These are phyloP conservation scores for Protodeltote pygarga DNA, from an alignment of 2,888 invertebrate species.

Conservation along the genomic window DNA sequence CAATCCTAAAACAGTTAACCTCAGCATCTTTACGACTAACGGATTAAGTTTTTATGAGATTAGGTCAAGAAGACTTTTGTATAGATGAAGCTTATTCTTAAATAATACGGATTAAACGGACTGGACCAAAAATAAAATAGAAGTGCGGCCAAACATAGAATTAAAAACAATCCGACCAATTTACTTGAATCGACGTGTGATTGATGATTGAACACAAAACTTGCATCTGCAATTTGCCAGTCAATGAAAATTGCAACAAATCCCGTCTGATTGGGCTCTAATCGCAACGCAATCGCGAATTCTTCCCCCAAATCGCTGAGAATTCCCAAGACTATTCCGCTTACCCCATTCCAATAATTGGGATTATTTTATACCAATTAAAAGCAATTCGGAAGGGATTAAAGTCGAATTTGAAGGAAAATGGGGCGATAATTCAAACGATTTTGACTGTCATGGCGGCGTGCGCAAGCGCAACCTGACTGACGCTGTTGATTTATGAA, in stretches of 20 bases:
- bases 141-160: constrained; percentile 30
- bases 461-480: constrained; percentile 52
- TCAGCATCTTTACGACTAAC: background rate
- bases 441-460: constrained; percentile 68
- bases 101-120: constrained; percentile 17
- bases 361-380: constrained; percentile 76
- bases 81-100: constrained; percentile 9
- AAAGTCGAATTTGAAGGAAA: constrained; percentile 70
- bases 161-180: constrained; percentile 41
- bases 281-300: constrained; percentile 64
- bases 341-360: constrained; percentile 72
- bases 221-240: constrained; percentile 78
- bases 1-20: constrained; percentile 4
- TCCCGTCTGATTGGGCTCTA: constrained; percentile 78
- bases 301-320: constrained; percentile 62
- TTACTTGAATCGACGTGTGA: constrained; percentile 63
- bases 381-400: constrained; percentile 72
- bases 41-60: constrained; percentile 2
- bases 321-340: constrained; percentile 82
- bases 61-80: constrained; percentile 10
- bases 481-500: constrained; percentile 70
- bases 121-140: constrained; percentile 14
- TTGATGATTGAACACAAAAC: constrained; percentile 73
- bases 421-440: constrained; percentile 73
- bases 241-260: constrained; percentile 84